A percentile compares a stretch with the other conserved stretches of the same genome.
Conservation (phyloP, 2,888 invertebrate species). For the Heliconius erato region DNA sequence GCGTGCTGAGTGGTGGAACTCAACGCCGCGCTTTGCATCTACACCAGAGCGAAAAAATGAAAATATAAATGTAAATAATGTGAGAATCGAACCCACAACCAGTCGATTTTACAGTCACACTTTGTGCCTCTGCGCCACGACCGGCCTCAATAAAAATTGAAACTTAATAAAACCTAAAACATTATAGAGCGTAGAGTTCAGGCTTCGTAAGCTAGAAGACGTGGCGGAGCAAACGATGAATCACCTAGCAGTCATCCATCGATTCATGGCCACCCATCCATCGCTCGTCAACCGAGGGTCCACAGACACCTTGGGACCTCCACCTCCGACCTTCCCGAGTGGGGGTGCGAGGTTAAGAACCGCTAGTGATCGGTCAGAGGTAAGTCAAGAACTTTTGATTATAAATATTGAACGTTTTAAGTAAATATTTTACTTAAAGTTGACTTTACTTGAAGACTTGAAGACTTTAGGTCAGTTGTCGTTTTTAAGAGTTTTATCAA, state of each 20-base stretch:
- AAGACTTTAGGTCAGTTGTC: neutral
- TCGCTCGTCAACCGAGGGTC: constrained; percentile 83
- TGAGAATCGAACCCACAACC: too few species aligned
- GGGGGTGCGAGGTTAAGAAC: constrained; percentile 80
- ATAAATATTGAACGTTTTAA: neutral
- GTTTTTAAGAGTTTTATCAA: neutral
- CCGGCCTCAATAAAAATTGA: too few species aligned
- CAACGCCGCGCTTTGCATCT: too few species aligned
- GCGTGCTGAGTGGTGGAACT: too few species aligned
- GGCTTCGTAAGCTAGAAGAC: constrained; percentile 94
- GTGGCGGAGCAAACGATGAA: constrained; percentile 93
- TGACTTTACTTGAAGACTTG: too few species aligned
- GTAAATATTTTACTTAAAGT: too few species aligned
- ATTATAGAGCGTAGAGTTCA: constrained; percentile 93
- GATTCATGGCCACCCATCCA: constrained; percentile 93
- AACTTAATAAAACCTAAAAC: neutral
- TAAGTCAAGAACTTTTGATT: constrained; percentile 56
- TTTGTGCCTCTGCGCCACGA: too few species aligned
- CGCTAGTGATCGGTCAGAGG: constrained; percentile 86
- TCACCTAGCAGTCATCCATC: constrained; percentile 92
- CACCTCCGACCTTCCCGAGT: constrained; percentile 76
- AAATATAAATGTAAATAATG: too few species aligned
- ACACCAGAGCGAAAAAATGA: too few species aligned
- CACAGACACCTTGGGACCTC: constrained; percentile 82
- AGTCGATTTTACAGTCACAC: too few species aligned